Percentiles rank a stretch among this genome's conserved stretches.
phyloP scores from a whole-genome alignment of 2,113 vertebrate species.

The Loxodonta africana region DNA sequence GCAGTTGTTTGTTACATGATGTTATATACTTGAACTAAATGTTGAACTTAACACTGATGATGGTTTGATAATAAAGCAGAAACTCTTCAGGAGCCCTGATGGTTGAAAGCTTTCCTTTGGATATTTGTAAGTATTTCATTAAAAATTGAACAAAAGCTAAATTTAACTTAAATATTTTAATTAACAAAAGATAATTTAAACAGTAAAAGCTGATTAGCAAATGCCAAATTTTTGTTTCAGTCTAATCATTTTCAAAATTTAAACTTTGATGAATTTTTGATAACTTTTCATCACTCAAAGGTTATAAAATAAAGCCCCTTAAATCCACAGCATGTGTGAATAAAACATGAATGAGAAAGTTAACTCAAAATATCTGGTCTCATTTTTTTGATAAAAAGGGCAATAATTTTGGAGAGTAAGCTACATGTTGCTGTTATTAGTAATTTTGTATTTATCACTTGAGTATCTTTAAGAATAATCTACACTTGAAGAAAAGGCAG shows the following conservation, averaged over 20 bases:
- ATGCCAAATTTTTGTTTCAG: background rate
- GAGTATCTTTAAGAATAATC: background rate
- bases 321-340: background rate
- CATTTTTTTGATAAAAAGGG: constrained; percentile 8
- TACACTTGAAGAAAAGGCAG: background rate
- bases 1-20: background rate
- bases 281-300: constrained; percentile 25
- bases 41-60: background rate
- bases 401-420: constrained; percentile 14
- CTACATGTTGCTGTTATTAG: background rate
- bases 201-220: background rate
- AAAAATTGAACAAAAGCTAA: background rate
- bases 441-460: constrained; percentile 12
- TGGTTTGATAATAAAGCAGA: background rate
- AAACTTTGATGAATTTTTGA: constrained; percentile 14
- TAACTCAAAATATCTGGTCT: background rate
- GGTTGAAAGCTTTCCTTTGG: background rate
- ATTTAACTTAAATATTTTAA: constrained; percentile 28
- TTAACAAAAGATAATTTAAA: no score
- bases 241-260: constrained; percentile 2
- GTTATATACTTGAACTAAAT: background rate
- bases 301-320: background rate
- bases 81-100: background rate
- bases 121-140: constrained; percentile 3
- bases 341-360: constrained; percentile 43